Percentiles rank a stretch among this genome's conserved stretches.
These are phyloP conservation scores for Delichon dasypus DNA, from an alignment of 2,797 vertebrate genomes.

Conservation along the genomic window DNA sequence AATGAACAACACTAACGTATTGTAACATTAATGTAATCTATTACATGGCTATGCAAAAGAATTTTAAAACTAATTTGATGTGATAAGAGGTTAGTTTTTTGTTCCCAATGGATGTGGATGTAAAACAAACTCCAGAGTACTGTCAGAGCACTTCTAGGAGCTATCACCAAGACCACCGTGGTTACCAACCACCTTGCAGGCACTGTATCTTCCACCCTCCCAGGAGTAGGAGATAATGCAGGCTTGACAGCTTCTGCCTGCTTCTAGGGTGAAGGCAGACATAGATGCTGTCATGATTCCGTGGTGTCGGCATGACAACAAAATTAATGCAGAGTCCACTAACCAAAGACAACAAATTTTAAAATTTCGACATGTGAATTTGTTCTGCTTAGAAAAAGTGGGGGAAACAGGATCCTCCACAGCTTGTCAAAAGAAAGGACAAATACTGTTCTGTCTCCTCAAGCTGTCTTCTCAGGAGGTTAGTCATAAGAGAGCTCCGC, in stretches of 20 bases:
- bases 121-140: neutral
- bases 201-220: neutral
- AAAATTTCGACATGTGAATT: neutral
- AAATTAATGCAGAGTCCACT: neutral
- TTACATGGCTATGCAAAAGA: neutral
- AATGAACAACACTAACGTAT: neutral
- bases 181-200: neutral
- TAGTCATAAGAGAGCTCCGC: neutral
- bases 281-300: neutral
- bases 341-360: neutral
- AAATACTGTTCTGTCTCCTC: neutral
- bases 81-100: neutral
- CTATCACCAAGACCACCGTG: neutral
- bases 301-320: neutral
- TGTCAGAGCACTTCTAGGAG: neutral
- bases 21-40: neutral
- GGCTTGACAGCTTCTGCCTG: neutral
- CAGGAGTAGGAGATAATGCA: neutral
- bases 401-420: neutral
- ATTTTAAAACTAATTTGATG: neutral
- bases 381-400: neutral
- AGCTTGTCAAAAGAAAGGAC: neutral
- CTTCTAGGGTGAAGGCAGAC: neutral
- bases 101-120: neutral
- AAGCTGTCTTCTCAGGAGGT: neutral